Evolutionary conservation across 2,797 vertebrate species (phyloP), one percentile per base, ranked within the genome.

Genomic region (Acanthurus lineatus): DNA sequence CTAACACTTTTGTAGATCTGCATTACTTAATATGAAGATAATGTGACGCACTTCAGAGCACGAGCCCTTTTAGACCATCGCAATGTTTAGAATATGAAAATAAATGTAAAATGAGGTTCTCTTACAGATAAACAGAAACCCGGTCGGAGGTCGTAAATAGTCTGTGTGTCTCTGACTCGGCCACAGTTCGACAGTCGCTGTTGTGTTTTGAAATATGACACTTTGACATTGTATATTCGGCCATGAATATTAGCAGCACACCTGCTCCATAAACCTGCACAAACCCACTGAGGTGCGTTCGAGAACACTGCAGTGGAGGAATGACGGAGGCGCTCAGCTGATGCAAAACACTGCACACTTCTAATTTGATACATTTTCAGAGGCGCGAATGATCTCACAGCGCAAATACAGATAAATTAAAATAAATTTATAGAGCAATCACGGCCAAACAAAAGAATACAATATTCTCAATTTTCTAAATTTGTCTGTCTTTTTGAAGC

Each of bases 201-300:
- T 56, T 49, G 8, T 77, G 48, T 72, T 61, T 79, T 7, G 11
- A 76, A 69, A 85, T 62, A 9, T 25, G 73, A 72, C 63, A 75
- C 57, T 47, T 60, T 73, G 44, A 77, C 77, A 76, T 79, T 75
- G 75, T 71, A 60, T 73, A 76, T 83, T 87, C 76, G 77, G 51
- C 73, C 45, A 38, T 67, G 16, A 73, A 48, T 64, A 64, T 80
- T 57, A 74, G 38, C 28, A 69, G n/a, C 77, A 52, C 20, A 59
- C 60, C 58, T 73, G 63, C 73, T 77, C 71, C 0, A 0, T 69
- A n/a, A 1, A 69, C 71, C 73, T 73, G 53, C 82, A 32, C 28
- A 81, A 81, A 79, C 40, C 64, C 52, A 61, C 54, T 65, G 22
- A 77, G 81, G 86, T 51, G 62, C 53, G 69, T 65, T 75, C 0